Evolutionary conservation across 2,888 invertebrate species (phyloP).

Genomic region (Acrocyrtus sp.): DNA sequence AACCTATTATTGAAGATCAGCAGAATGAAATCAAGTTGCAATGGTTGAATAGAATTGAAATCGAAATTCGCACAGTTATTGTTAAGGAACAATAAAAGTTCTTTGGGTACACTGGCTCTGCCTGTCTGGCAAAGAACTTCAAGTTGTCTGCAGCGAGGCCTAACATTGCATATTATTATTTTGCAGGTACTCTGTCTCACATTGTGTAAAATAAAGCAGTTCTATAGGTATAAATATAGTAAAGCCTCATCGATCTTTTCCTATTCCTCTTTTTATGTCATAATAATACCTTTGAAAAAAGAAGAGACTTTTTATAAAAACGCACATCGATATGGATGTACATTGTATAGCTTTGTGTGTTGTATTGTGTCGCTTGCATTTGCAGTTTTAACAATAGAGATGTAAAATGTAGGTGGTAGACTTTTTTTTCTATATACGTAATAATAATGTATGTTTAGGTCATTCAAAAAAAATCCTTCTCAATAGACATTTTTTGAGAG

Average conservation of each 20-base stretch:
- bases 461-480: constrained; percentile 45
- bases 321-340: constrained; percentile 46
- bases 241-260: constrained; percentile 44
- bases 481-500: constrained; percentile 46
- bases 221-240: background rate
- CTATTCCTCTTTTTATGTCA: background rate
- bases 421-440: constrained; percentile 47
- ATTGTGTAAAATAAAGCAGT: background rate
- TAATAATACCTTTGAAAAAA: too few relatives aligned
- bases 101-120: constrained; percentile 44
- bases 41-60: constrained; percentile 51
- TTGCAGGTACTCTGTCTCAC: too few relatives aligned
- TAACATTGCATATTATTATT: constrained; percentile 43
- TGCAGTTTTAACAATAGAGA: constrained; percentile 50
- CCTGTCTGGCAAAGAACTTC: too few relatives aligned
- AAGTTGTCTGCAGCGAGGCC: too few relatives aligned
- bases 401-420: constrained; percentile 52
- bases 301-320: constrained; percentile 14
- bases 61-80: constrained; percentile 53
- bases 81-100: constrained; percentile 49
- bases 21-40: constrained; percentile 52
- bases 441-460: constrained; percentile 46
- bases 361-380: constrained; percentile 52
- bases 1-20: constrained; percentile 52
- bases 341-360: constrained; percentile 45